Evolutionary conservation across 2,888 invertebrate genomes (phyloP), one percentile per base, ranked within the genome.

Genomic region (Catocala nupta): DNA sequence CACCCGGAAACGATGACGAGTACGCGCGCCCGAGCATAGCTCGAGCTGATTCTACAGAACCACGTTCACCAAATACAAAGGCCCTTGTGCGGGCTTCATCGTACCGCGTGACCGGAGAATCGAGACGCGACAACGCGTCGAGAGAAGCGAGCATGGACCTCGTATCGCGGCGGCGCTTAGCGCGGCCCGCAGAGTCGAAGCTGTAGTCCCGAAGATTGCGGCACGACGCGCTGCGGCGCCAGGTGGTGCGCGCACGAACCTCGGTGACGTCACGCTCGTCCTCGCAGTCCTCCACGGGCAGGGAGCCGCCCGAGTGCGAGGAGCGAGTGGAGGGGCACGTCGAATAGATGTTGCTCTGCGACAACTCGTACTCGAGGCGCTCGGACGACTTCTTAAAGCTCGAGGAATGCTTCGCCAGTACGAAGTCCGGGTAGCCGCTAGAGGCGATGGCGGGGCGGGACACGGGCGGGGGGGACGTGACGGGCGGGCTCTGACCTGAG

Each of bases 1-100:
- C 97, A 61, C 98, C 98, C 25, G 98, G 98, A 88, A 97, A 98
- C 86, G 97, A 97, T 70, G 97, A 97, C 25, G 97, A 97, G 90
- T 97, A 98, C 5, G 97, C 96, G 86, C 97, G 97, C 55, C 96
- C 95, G 69, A 90, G 81, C 77, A 96, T 95, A 82, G 96, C 96
- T 82, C 96, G 96, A 81, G 95, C 96, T 7, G 95, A 94, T 83
- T 97, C 97, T 65, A 96, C 93, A 7, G 96, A 96, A 80, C 95
- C 95, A 65, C 86, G 86, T 59, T 82, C 80, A 66, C 87, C 87
- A 71, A 87, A 83, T 25, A 85, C 86, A 71, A 95, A 91, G 61
- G 95, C 92, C 73, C 95, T 92, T 89, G 73, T 88, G 88, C 69
- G 81, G 0, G 75, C 78, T 54, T 75, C 76, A 66, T 76, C 76